These are phyloP conservation scores for Enoplosus armatus DNA, from an alignment of 2,797 vertebrate species.

Conservation along the genomic window DNA sequence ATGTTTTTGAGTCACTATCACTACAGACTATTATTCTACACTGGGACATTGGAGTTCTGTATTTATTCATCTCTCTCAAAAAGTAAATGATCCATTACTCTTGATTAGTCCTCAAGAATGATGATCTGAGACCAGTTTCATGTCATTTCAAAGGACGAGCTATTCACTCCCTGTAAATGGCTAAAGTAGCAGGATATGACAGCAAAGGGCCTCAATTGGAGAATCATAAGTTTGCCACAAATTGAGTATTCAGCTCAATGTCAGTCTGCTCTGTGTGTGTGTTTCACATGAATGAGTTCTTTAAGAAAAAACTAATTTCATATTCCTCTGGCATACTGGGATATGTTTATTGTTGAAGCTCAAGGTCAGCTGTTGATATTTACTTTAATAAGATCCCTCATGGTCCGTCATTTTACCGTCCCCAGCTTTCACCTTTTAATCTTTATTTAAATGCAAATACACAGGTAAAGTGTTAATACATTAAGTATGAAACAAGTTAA, in stretches of 20 bases:
- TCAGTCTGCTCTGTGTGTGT: constrained; percentile 20
- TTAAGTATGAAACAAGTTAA: neutral
- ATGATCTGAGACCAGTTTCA: constrained; percentile 19
- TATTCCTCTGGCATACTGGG: constrained; percentile 16
- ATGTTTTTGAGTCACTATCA: constrained; percentile 13
- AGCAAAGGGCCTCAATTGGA: constrained; percentile 27
- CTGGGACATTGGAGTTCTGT: neutral
- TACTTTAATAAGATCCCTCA: constrained; percentile 36
- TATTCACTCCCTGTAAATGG: constrained; percentile 38
- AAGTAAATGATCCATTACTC: constrained; percentile 14
- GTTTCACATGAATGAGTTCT: constrained; percentile 35
- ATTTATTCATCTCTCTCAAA: constrained; percentile 17
- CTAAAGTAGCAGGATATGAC: constrained; percentile 1
- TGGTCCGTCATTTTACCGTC: neutral
- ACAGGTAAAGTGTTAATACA: neutral
- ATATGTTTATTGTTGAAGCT: constrained; percentile 13
- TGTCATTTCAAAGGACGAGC: constrained; percentile 39
- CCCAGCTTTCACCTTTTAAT: constrained; percentile 8
- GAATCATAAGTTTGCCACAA: constrained; percentile 24
- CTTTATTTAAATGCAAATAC: constrained; percentile 1
- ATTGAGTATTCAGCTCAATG: constrained; percentile 46
- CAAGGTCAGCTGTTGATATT: constrained; percentile 52
- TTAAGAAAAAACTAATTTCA: constrained; percentile 19
- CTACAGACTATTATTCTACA: neutral
- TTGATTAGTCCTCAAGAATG: constrained; percentile 6